Evolutionary conservation across 1,140 invertebrate species (phyloP).

Genomic region (Leptopilina clavipes): DNA sequence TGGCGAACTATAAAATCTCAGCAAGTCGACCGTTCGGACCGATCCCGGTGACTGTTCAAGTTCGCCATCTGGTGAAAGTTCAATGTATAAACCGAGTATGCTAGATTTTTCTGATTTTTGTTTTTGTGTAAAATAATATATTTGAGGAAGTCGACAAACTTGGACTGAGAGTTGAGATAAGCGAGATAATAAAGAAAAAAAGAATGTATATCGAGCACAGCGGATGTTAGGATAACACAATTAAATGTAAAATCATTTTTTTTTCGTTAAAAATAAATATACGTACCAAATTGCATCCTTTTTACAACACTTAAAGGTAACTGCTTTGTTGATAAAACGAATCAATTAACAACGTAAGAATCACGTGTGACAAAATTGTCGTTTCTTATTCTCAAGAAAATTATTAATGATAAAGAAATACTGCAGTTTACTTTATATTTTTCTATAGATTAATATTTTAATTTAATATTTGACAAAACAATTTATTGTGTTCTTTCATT

Average conservation of each 20-base stretch:
- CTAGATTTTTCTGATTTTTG: slow-evolving; percentile 3
- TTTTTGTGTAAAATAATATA: neutral
- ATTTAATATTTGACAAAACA: no score
- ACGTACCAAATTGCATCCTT: neutral
- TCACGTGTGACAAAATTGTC: neutral
- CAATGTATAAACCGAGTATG: neutral
- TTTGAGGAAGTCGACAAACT: neutral
- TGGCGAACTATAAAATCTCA: slow-evolving; percentile 62
- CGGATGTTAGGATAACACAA: neutral
- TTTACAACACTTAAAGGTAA: neutral
- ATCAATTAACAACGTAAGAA: neutral
- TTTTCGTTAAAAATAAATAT: neutral
- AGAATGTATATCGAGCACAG: neutral
- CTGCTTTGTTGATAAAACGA: neutral
- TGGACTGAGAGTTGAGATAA: neutral
- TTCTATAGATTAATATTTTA: neutral
- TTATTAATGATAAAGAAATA: neutral
- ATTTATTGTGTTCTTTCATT: neutral
- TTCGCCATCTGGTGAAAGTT: slow-evolving; percentile 53
- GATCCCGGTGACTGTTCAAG: slow-evolving; percentile 62
- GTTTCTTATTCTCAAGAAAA: no score
- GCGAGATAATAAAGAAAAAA: neutral
- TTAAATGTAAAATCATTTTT: neutral
- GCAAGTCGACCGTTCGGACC: slow-evolving; percentile 60
- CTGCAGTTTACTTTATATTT: neutral